Evolutionary conservation across 1,140 invertebrate species (phyloP), one percentile per base, ranked within the genome.

Genomic region (Linepithema humile): DNA sequence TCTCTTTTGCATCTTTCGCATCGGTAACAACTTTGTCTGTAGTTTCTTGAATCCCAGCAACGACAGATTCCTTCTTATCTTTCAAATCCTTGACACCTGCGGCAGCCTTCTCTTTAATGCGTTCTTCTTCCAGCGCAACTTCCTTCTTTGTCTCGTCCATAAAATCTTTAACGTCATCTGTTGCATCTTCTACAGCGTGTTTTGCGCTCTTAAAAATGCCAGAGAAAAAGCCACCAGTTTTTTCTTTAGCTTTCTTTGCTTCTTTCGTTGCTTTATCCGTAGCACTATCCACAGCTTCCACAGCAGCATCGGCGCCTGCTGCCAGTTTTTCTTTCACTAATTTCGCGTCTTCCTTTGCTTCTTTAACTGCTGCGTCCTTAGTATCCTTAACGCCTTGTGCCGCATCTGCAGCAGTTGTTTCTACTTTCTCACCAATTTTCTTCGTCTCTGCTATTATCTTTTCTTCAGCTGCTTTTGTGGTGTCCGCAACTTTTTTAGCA

Each of bases 181-280:
- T 32, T n/a, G 29, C 32, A 12, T 77, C 43, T 3, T 65, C 74
- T 5, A 40, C 20, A 5, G 29, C 1, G 12, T 92, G 57, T 75
- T 89, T 90, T 0, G 73, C 67, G 20, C 82, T 82, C 73, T 85
- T 89, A 29, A 90, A 85, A 10, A 90, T 90, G 0, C 86, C 88
- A 0, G 88, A 87, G 20, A 89, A 67, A 9, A 88, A 67, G n/a
- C 70, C 74, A 89, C 29, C 53, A 45, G 40, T 62, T 50, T 29
- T 70, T 3, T 26, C 62, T 65, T 73, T 73, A 57, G 82, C 48
- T 20, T 50, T 57, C 5, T 87, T 75, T 2, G 26, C 17, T 57
- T 83, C 59, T 17, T 84, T 84, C 0, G 43, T 15, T 7, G 57
- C n/a, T 32, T 84, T 83, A 20, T 90, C 83, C 26, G 85, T 88